phyloP scores from a whole-genome alignment of 2,888 invertebrate species.

The Emmelina monodactyla region DNA sequence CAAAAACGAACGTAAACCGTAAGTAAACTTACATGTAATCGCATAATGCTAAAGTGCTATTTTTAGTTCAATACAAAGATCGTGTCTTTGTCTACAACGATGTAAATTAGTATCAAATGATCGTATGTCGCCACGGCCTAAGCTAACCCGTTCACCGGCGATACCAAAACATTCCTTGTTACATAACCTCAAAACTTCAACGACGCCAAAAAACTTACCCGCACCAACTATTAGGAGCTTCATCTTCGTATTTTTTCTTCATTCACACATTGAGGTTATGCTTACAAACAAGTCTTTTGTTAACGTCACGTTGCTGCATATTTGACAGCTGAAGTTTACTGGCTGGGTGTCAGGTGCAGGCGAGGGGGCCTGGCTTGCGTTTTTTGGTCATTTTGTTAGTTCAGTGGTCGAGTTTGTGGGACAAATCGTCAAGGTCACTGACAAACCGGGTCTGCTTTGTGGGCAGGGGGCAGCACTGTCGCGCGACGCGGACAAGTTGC shows the following conservation, averaged over 20 bases:
- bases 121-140: conserved; percentile 20
- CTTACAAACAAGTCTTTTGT: neutral
- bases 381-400: neutral
- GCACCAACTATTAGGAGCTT: neutral
- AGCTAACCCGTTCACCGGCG: conserved; percentile 20
- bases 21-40: conserved; percentile 56
- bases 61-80: conserved; percentile 59
- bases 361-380: neutral
- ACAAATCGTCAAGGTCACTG: conserved; percentile 52
- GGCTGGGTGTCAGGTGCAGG: neutral
- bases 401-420: conserved; percentile 45
- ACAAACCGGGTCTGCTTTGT: conserved; percentile 29
- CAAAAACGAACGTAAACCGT: conserved; percentile 36
- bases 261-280: conserved; percentile 6
- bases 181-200: conserved; percentile 35
- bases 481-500: conserved; percentile 14
- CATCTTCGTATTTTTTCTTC: neutral
- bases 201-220: conserved; percentile 34
- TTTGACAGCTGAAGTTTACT: neutral
- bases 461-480: conserved; percentile 40
- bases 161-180: conserved; percentile 34
- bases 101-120: conserved; percentile 46
- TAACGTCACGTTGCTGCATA: neutral
- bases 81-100: conserved; percentile 55
- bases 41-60: conserved; percentile 52